Evolutionary conservation across 2,113 vertebrate species (phyloP).

Genomic region (Camelus dromedarius): DNA sequence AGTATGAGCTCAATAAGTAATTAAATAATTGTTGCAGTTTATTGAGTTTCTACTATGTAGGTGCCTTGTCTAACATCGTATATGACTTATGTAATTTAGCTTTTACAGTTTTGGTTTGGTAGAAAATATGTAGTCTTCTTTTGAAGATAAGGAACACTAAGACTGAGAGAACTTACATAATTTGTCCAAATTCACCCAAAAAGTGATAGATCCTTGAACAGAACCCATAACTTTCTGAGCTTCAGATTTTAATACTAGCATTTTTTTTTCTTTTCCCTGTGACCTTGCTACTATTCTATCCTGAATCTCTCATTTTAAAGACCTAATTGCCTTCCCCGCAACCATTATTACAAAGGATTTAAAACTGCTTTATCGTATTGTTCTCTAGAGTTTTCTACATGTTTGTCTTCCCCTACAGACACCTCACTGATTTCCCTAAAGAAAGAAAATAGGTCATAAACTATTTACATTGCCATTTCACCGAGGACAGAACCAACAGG

Average conservation of each 20-base stretch:
- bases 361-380: not conserved
- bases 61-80: not conserved
- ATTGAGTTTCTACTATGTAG: not conserved
- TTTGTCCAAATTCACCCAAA: not conserved
- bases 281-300: not conserved
- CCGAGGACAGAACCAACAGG: not conserved
- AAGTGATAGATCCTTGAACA: not conserved
- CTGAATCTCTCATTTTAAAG: not conserved
- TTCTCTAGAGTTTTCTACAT: not conserved
- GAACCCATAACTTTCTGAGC: not conserved
- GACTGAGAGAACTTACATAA: not conserved
- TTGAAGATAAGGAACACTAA: not conserved
- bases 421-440: constrained; percentile 10
- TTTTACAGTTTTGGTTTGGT: not conserved
- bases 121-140: not conserved
- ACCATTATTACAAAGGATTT: not conserved
- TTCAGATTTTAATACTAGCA: not conserved
- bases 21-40: not conserved
- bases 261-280: not conserved
- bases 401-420: not conserved
- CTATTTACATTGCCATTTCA: constrained; percentile 23
- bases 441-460: not conserved
- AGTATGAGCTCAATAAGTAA: not conserved
- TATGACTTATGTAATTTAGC: not conserved
- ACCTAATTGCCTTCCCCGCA: not conserved